A percentile compares a stretch with the other conserved stretches of the same genome.
These are phyloP conservation scores for Drosophila picticornis DNA, from an alignment of 2,888 invertebrate species.

Conservation along the genomic window DNA sequence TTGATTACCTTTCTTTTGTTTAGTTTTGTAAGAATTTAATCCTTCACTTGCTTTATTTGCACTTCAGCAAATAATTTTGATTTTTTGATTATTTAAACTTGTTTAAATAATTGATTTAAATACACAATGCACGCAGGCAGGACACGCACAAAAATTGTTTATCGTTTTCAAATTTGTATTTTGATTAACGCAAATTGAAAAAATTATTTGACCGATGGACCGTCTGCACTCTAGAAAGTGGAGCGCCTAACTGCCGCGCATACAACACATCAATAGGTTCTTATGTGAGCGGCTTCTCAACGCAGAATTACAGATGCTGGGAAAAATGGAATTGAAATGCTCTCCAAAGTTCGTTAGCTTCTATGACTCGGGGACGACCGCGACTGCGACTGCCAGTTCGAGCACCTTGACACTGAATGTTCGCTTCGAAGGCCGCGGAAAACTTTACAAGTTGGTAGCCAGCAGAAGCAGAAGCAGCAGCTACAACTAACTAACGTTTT, in stretches of 20 bases:
- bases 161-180: slow-evolving; percentile 22
- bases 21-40: slow-evolving; percentile 22
- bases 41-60: slow-evolving; percentile 41
- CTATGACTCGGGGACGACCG: slow-evolving; percentile 49
- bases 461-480: slow-evolving; percentile 17
- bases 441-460: slow-evolving; percentile 75
- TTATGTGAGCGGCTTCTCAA: slow-evolving; percentile 64
- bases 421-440: slow-evolving; percentile 76
- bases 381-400: slow-evolving; percentile 77
- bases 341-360: slow-evolving; percentile 76
- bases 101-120: slow-evolving; percentile 13
- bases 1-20: slow-evolving; percentile 43
- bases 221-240: slow-evolving; percentile 77
- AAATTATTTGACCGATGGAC: slow-evolving; percentile 55
- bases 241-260: slow-evolving; percentile 74
- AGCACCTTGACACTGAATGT: slow-evolving; percentile 79
- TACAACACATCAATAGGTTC: slow-evolving; percentile 69
- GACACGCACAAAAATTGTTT: slow-evolving; percentile 50
- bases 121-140: slow-evolving; percentile 52
- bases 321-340: slow-evolving; percentile 59
- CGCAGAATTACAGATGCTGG: slow-evolving; percentile 59
- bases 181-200: slow-evolving; percentile 8
- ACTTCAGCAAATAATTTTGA: slow-evolving; percentile 21
- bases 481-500: slow-evolving; percentile 60
- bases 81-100: slow-evolving; percentile 1